Conservation (phyloP, 2,888 invertebrate genomes). For the Oscheius sp. region DNA sequence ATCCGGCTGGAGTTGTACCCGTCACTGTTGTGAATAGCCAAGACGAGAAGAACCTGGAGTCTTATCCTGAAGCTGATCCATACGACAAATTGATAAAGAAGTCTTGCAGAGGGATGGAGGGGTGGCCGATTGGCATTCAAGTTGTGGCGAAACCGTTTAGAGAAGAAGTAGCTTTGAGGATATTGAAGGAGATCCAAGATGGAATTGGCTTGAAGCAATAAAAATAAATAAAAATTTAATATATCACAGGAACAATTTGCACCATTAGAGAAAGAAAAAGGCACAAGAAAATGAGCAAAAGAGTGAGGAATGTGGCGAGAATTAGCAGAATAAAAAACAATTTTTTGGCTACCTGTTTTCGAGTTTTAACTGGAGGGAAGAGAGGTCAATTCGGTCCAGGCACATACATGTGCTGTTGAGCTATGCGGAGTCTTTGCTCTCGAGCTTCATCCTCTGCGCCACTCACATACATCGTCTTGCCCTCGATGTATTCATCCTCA, state of each 20-base stretch:
- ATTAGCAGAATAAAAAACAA: background rate
- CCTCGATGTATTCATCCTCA: constrained; percentile 68
- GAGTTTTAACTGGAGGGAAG: background rate
- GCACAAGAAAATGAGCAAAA: constrained; percentile 1
- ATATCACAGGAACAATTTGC: constrained; percentile 16
- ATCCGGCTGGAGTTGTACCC: constrained; percentile 70
- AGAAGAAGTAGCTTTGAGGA: constrained; percentile 56
- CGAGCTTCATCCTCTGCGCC: constrained; percentile 13
- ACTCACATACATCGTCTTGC: constrained; percentile 29
- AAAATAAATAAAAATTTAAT: constrained; percentile 15
- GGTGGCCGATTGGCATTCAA: constrained; percentile 63
- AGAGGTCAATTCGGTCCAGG: constrained; percentile 36
- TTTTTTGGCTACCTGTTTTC: constrained; percentile 8
- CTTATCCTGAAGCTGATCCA: constrained; percentile 54
- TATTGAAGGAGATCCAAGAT: constrained; percentile 35
- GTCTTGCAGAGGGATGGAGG: constrained; percentile 39
- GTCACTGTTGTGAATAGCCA: constrained; percentile 65
- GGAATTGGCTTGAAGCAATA: too few relatives aligned
- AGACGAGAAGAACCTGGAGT: constrained; percentile 50
- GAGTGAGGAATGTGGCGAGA: constrained; percentile 25
- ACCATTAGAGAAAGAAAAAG: background rate
- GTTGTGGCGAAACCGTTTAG: constrained; percentile 60
- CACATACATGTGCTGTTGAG: constrained; percentile 68
- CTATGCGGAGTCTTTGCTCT: constrained; percentile 48
- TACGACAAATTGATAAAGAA: constrained; percentile 55